Evolutionary conservation across 92 coral and sea anemone species (phyloP).

Genomic region (Bergia sp.): DNA sequence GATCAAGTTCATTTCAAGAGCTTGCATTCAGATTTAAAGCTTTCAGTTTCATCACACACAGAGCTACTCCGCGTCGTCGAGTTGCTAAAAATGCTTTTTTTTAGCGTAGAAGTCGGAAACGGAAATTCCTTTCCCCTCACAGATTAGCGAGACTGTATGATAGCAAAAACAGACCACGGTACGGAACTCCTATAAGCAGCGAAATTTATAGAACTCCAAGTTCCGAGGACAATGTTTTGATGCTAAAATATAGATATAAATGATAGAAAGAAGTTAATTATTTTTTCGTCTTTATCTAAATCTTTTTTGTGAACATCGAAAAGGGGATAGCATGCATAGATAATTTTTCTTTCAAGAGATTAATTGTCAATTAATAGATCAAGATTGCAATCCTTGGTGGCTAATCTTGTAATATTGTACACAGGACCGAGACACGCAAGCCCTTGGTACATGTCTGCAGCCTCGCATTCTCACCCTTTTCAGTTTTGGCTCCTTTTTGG

Average conservation of each 20-base stretch:
- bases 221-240: not conserved
- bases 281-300: not conserved
- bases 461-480: not conserved
- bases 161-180: slow-evolving; percentile 15
- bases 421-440: not conserved
- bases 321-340: not conserved
- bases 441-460: not conserved
- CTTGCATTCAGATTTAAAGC: no score
- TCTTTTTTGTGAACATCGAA: not conserved
- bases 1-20: no score
- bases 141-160: slow-evolving; percentile 3
- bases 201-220: not conserved
- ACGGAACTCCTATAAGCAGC: not conserved
- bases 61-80: not conserved
- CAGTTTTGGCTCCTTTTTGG: not conserved
- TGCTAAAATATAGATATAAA: not conserved
- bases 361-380: not conserved
- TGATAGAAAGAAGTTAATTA: not conserved
- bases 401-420: not conserved
- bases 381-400: not conserved
- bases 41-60: no score
- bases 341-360: not conserved
- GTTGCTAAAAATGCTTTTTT: not conserved
- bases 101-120: not conserved
- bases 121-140: slow-evolving; percentile 28